These are phyloP conservation scores for Siphamia tubifer DNA, from an alignment of 2,113 vertebrate species.

Conservation along the genomic window DNA sequence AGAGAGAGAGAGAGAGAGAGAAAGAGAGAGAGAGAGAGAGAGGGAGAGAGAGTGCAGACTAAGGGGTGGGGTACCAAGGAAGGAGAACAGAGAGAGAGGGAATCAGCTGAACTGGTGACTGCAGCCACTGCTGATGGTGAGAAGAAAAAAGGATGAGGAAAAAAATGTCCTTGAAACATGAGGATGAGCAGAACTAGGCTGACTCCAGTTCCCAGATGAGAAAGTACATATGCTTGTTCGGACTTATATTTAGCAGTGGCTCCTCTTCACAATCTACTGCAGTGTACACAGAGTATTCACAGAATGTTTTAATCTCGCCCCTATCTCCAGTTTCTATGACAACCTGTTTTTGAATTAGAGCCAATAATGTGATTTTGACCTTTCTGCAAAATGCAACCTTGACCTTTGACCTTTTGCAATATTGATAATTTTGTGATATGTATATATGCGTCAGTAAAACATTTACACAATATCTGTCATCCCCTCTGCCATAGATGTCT, in stretches of 20 bases:
- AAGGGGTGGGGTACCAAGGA: too few relatives aligned
- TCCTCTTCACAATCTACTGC: neutral
- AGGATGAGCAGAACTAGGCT: conserved; percentile 54
- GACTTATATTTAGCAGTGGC: neutral
- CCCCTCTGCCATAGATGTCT: too few relatives aligned
- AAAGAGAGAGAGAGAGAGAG: too few relatives aligned
- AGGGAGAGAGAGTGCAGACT: too few relatives aligned
- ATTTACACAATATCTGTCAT: too few relatives aligned
- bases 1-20: conserved; percentile 11
- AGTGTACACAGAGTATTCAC: neutral
- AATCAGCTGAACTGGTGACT: conserved; percentile 16
- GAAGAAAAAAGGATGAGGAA: neutral
- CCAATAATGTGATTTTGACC: too few relatives aligned
- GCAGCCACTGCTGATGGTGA: conserved; percentile 22
- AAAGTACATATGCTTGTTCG: conserved; percentile 12
- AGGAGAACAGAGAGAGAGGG: neutral
- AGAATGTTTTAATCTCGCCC: neutral
- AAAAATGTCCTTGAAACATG: conserved; percentile 59
- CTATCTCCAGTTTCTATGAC: too few relatives aligned
- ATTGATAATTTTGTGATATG: too few relatives aligned
- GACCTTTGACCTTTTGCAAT: too few relatives aligned
- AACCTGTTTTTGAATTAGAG: too few relatives aligned
- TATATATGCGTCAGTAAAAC: too few relatives aligned
- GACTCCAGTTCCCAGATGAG: conserved; percentile 17
- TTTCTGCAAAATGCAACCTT: too few relatives aligned